Evolutionary conservation across 1,140 invertebrate species (phyloP), one percentile per base, ranked within the genome.

Genomic region (Hypothenemus hampei): DNA sequence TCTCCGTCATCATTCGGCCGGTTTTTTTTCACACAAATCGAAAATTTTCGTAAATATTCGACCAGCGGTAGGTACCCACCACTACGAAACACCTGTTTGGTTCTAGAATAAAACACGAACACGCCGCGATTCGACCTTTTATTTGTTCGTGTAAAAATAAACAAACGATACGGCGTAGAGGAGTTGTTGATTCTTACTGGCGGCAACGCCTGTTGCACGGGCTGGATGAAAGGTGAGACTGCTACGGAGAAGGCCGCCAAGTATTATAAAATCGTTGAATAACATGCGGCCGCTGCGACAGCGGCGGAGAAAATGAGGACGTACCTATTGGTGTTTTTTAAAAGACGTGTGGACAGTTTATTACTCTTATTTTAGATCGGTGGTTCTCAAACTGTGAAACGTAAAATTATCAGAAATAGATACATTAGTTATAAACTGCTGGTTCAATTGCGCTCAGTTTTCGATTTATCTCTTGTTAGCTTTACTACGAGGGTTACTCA

Each of bases 1-100:
- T 82, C 75, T 83, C 81, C 65, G 80, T 80, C 75, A 81, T 81
- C 78, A 81, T 82, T 58, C 47, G 59, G 35, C 48, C 13, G 26
- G 8, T 3, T 53, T 44, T 35, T 1, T 20, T 21, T 3, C 2
- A 35, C 11, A 29, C 21, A 23, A 40, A 20, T 40, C 13, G n/a
- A 51, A 24, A 41, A 8, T 41, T 20, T 37, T 23, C 23, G 18
- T 4, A 37, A 19, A 0, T 15, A 33, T 16, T 11, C 26, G 26
- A 33, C 19, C 22, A 44, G 24, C n/a, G 15, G 35, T n/a, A n/a
- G n/a, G n/a, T n/a, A n/a, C n/a, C n/a, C n/a, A n/a, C n/a, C n/a
- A n/a, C n/a, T n/a, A n/a, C n/a, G n/a, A n/a, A 53, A 53, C 50
- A 53, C 50, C 50, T 53, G 50, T 53, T 53, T 22, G 15, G 22